These are phyloP conservation scores for Sphecodes monilicornis DNA, from an alignment of 2,888 invertebrate species.

Conservation along the genomic window DNA sequence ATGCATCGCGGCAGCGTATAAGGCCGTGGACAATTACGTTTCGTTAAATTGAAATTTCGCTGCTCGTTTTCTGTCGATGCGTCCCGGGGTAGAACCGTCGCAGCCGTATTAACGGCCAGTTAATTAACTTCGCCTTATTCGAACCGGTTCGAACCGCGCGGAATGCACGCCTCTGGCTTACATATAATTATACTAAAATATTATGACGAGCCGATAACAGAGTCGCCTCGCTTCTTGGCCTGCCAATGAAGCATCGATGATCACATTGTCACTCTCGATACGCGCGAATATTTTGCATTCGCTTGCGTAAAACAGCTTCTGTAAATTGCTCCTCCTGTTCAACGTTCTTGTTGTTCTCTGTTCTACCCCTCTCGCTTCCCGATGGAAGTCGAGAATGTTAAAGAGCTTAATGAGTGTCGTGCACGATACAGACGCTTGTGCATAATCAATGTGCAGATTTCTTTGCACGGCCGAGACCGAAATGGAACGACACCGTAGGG, in stretches of 20 bases:
- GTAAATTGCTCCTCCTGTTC: neutral
- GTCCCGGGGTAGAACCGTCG: conserved; percentile 51
- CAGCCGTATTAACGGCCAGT: conserved; percentile 77
- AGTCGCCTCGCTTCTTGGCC: neutral
- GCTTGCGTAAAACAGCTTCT: neutral
- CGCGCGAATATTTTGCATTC: conserved; percentile 2
- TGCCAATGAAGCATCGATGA: neutral
- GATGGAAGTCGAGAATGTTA: neutral
- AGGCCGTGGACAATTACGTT: conserved; percentile 71
- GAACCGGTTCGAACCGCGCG: conserved; percentile 77
- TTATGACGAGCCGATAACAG: conserved; percentile 66
- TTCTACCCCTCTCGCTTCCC: neutral
- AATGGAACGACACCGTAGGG: neutral
- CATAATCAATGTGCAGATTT: neutral
- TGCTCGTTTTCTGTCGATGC: conserved; percentile 60
- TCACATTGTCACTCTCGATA: conserved; percentile 5
- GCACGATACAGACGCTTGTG: neutral
- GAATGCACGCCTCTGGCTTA: conserved; percentile 55
- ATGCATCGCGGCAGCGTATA: conserved; percentile 69
- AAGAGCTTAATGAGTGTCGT: conserved; percentile 1
- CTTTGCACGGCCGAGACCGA: neutral
- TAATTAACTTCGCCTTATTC: conserved; percentile 79
- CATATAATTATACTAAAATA: conserved; percentile 77
- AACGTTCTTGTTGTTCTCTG: neutral
- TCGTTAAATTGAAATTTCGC: conserved; percentile 79